phyloP scores from a whole-genome alignment of 2,888 invertebrate species.

The Euplagia quadripunctaria region DNA sequence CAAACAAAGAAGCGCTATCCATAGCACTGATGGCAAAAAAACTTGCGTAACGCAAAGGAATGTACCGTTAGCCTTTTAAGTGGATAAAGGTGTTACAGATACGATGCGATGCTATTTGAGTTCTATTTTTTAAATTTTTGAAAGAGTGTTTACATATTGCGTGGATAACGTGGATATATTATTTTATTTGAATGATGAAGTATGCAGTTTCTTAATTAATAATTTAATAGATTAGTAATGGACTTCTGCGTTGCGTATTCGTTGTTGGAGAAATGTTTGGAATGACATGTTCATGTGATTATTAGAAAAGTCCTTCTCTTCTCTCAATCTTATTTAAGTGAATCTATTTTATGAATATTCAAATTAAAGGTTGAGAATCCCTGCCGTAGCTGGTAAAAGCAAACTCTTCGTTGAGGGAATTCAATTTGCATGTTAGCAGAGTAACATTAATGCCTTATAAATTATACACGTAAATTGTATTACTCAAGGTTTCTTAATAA shows the following conservation, averaged over 20 bases:
- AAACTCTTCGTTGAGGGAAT: not conserved
- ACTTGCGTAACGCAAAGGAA: constrained; percentile 66
- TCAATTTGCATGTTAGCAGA: not conserved
- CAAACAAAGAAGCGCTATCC: constrained; percentile 60
- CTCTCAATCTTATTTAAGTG: no score
- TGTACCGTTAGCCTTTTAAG: constrained; percentile 58
- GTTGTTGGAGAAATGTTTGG: no score
- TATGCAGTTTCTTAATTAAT: no score
- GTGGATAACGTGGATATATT: no score
- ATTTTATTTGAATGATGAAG: no score
- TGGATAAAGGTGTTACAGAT: constrained; percentile 23
- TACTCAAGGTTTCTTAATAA: not conserved
- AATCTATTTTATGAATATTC: not conserved
- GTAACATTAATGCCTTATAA: no score
- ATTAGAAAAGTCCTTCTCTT: no score
- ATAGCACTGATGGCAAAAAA: constrained; percentile 68
- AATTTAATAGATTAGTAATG: no score
- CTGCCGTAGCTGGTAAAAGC: not conserved
- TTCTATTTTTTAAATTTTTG: not conserved
- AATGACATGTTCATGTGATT: no score
- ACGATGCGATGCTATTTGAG: not conserved
- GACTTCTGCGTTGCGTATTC: no score
- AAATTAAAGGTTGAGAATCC: not conserved
- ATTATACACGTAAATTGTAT: not conserved
- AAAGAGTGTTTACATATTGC: not conserved